Base-by-base conservation (phyloP, 2,797 vertebrate species). In the Eurystomus glaucurus region DNA sequence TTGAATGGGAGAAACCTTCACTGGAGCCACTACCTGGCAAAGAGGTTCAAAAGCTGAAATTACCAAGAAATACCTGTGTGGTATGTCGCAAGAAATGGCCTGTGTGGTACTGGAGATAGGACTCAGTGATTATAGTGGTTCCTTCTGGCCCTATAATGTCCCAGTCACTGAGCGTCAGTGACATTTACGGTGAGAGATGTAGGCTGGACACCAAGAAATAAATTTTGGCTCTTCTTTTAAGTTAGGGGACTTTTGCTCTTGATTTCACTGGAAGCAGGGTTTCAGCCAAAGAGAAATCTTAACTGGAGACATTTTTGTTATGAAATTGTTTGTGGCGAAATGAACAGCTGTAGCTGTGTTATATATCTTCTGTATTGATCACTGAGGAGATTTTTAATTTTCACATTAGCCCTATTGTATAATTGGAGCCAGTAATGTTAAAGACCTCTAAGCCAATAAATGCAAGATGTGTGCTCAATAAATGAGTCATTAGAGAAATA, bases 201-300 rank as follows among this genome's bases (percentile, higher is more conserved):
- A 66, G 31, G 4, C 19, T 92, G 65, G 68, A 74, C 45, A 68
- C 9, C 7, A 46, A 45, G 37, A 84, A 75, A 55, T 62, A 86
- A 85, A 71, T 74, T 45, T 89, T 92, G 62, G 29, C 37, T 92
- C 23, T 81, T 62, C n/a, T 71, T 83, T 50, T 39, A 55, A 45
- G 3, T 82, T 69, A 52, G 26, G n/a, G 65, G 62, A 76, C 72
- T 90, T 95, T 62, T 85, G 55, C 60, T 93, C 84, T 87, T 1
- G 3, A 25, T 92, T 93, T 93, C 61, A 68, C 21, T 82, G 39
- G 50, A 77, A 74, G 41, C 45, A 60, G 39, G 41, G 71, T 80
- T 96, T 96, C 41, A 89, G 55, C 88, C 70, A 61, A 69, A 60
- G 64, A 71, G 37, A 91, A 92, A 74, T 87, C 77, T 71, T 75